Evolutionary conservation across 2,888 invertebrate species (phyloP).

Genomic region (Cotesia congregata): DNA sequence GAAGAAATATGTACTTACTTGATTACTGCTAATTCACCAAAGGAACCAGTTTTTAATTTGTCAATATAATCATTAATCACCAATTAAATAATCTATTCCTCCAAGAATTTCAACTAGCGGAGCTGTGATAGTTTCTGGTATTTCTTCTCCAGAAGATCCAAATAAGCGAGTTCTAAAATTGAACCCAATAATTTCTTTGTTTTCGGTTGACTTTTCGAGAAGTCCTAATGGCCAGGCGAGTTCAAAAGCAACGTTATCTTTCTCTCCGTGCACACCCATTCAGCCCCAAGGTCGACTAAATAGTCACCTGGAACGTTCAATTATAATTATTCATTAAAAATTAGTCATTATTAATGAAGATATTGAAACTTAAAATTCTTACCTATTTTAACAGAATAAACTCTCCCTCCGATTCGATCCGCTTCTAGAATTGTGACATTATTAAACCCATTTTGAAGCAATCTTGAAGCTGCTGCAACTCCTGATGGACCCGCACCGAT

Average conservation of each 20-base stretch:
- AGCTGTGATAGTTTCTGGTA: constrained; percentile 16
- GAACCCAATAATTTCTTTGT: not conserved
- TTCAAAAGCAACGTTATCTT: constrained; percentile 54
- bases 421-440: constrained; percentile 71
- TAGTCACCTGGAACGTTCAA: constrained; percentile 49
- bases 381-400: constrained; percentile 69
- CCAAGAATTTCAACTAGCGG: not conserved
- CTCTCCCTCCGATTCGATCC: constrained; percentile 71
- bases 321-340: not conserved
- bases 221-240: constrained; percentile 55
- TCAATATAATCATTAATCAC: constrained; percentile 15
- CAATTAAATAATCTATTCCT: not conserved
- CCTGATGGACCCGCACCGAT: constrained; percentile 74
- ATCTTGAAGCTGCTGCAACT: constrained; percentile 71
- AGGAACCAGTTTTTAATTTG: constrained; percentile 21
- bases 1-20: constrained; percentile 60
- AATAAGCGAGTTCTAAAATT: constrained; percentile 22
- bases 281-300: constrained; percentile 57
- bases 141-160: constrained; percentile 36
- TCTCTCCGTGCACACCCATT: constrained; percentile 61
- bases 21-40: constrained; percentile 32
- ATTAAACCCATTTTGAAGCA: constrained; percentile 69
- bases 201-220: constrained; percentile 46
- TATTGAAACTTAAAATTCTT: constrained; percentile 67
- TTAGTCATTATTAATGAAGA: not conserved